Evolutionary conservation across 2,888 invertebrate genomes (phyloP), one percentile per base, ranked within the genome.

Genomic region (Nebria salina): DNA sequence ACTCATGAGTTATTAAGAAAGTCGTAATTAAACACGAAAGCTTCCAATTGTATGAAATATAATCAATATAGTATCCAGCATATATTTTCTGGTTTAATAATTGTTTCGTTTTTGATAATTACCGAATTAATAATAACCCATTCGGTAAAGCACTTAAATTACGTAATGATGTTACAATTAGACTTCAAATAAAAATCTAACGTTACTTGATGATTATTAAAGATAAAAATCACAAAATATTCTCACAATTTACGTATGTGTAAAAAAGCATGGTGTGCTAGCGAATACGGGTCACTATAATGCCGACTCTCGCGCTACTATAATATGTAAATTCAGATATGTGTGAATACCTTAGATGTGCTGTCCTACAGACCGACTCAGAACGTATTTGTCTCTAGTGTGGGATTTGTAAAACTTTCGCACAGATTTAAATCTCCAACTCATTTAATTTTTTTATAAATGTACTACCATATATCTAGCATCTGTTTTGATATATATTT

Each of bases 131-230:
- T 34, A 5, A 34, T 1, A 34, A 34, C 34, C 34, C 5, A 34
- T 34, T 34, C 34, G 1, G 34, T 4, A 34, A 34, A 34, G 34
- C 34, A 70, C 25, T 70, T 6, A 20, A 7, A 70, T 70, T 70
- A 20, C 26, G 9, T 70, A 70, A 70, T 70, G 26, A 25, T 26
- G 70, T 26, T 70, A 26, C 34, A 70, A 70, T 70, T 70, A 70
- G 26, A 26, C 9, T 70, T 70, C 13, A 25, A 26, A 9, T 4
- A 34, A 70, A 70, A 26, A 70, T 11, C 26, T 70, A 70, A 70
- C 70, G 70, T 70, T 70, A 70, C 70, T 26, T 70, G 70, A 70
- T 34, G 70, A 13, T 26, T 70, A 70, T 26, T 70, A 70, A 70
- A 26, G 70, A 70, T 70, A 70, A 70, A 20, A 70, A 70, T 70